These are phyloP conservation scores for Ciona savignyi DNA, from an alignment of 23 tunicate species.

Conservation along the genomic window DNA sequence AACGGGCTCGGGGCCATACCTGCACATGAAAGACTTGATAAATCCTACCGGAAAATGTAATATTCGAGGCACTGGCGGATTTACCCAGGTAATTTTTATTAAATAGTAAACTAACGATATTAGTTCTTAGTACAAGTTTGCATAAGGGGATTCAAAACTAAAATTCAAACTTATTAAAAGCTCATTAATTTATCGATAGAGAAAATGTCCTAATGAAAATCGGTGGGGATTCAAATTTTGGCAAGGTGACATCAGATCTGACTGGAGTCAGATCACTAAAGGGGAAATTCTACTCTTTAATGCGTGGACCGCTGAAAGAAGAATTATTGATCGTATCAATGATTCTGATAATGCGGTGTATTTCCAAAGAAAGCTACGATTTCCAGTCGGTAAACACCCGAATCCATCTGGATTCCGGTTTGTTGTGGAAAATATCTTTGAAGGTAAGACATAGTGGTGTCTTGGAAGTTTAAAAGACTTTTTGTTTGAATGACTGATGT, in stretches of 20 bases:
- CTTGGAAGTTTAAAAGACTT: no score
- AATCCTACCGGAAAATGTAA: slow-evolving; percentile 13
- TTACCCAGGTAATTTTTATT: slow-evolving; percentile 29
- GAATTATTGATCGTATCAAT: slow-evolving; percentile 2
- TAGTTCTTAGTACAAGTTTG: no score
- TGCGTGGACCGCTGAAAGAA: slow-evolving; percentile 61
- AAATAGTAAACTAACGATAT: no score
- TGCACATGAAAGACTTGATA: slow-evolving; percentile 14
- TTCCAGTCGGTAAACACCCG: slow-evolving; percentile 47
- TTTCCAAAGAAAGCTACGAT: slow-evolving; percentile 15
- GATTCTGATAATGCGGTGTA: slow-evolving; percentile 10
- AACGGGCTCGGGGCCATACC: slow-evolving; percentile 46
- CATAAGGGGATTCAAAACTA: no score
- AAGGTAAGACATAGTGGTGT: slow-evolving; percentile 33
- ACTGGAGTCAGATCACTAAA: slow-evolving; percentile 3
- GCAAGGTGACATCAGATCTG: slow-evolving; percentile 15
- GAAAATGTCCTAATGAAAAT: slow-evolving; percentile 25
- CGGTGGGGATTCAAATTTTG: slow-evolving; percentile 22
- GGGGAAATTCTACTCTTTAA: slow-evolving; percentile 38
- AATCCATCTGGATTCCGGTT: slow-evolving; percentile 52
- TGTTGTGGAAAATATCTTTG: slow-evolving; percentile 36
- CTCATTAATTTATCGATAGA: no score
- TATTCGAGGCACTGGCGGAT: slow-evolving; percentile 5
- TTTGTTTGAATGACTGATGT: no score
- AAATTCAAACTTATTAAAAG: no score